Evolutionary conservation across 2,113 vertebrate species (phyloP).

Genomic region (Pseudopipra pipra): DNA sequence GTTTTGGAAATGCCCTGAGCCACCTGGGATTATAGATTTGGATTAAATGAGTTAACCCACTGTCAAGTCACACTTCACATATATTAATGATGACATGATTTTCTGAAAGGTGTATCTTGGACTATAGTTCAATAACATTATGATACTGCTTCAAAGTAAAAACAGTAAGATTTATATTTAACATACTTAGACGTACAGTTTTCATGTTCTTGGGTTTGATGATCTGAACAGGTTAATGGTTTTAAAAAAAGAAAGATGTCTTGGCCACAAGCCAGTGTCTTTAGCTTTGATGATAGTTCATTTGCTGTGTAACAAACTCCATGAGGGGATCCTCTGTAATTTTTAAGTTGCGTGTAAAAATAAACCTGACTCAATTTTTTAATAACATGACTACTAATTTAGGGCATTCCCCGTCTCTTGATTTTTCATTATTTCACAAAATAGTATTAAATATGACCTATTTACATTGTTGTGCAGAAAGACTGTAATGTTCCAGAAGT

Average conservation of each 20-base stretch:
- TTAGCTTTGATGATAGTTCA: background rate
- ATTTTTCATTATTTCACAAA: background rate
- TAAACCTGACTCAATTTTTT: background rate
- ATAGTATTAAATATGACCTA: background rate
- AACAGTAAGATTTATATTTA: background rate
- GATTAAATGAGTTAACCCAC: background rate
- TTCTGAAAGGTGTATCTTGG: background rate
- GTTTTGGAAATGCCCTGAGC: background rate
- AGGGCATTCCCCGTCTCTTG: background rate
- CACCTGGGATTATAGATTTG: background rate
- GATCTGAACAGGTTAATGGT: background rate
- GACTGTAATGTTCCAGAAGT: background rate
- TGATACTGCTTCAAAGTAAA: background rate
- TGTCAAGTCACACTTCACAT: background rate
- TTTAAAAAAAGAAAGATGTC: background rate
- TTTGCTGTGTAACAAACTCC: background rate
- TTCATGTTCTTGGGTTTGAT: background rate
- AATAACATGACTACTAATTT: background rate
- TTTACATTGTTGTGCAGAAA: background rate
- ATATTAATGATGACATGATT: background rate
- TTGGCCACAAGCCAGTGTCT: background rate
- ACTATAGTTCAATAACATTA: background rate
- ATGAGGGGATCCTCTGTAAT: background rate
- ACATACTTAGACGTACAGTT: fast-evolving
- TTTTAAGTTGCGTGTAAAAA: background rate